Percentiles rank a stretch among this genome's conserved stretches.
phyloP scores from a whole-genome alignment of 2,888 invertebrate species.

The Rosalia funebris region DNA sequence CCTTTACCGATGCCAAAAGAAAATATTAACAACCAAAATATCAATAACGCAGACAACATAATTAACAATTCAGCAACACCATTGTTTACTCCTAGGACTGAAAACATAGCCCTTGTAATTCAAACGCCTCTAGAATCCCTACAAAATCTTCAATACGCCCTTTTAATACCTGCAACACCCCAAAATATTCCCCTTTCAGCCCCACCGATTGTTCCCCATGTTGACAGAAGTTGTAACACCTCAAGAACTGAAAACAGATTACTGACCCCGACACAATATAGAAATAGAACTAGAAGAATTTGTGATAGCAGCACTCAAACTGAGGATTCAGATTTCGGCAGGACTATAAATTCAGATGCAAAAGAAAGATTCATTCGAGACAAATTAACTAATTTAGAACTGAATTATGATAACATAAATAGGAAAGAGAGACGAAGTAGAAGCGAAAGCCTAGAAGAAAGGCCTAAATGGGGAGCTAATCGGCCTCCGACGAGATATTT shows the following conservation, averaged over 20 bases:
- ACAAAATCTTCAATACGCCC: constrained; percentile 70
- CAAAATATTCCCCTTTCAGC: constrained; percentile 55
- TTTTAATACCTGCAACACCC: constrained; percentile 66
- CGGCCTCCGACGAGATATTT: constrained; percentile 84
- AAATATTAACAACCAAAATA: constrained; percentile 11
- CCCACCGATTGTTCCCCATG: constrained; percentile 50
- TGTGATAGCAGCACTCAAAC: constrained; percentile 79
- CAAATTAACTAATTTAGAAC: constrained; percentile 66
- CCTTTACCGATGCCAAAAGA: constrained; percentile 4
- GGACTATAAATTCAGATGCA: constrained; percentile 54
- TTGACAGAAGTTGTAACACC: constrained; percentile 45
- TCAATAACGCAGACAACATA: constrained; percentile 14
- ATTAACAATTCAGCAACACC: constrained; percentile 23
- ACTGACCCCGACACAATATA: constrained; percentile 70
- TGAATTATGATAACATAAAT: constrained; percentile 64
- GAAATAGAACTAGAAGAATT: constrained; percentile 63
- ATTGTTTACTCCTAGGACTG: constrained; percentile 46
- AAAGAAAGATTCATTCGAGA: constrained; percentile 55
- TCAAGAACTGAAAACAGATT: constrained; percentile 65
- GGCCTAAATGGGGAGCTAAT: constrained; percentile 81
- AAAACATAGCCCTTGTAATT: constrained; percentile 61
- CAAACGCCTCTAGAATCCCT: constrained; percentile 62
- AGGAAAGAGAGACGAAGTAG: constrained; percentile 68
- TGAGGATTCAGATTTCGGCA: constrained; percentile 58
- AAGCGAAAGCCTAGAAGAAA: constrained; percentile 70